phyloP scores from a whole-genome alignment of 2,888 invertebrate species.

The Tipula helvola region DNA sequence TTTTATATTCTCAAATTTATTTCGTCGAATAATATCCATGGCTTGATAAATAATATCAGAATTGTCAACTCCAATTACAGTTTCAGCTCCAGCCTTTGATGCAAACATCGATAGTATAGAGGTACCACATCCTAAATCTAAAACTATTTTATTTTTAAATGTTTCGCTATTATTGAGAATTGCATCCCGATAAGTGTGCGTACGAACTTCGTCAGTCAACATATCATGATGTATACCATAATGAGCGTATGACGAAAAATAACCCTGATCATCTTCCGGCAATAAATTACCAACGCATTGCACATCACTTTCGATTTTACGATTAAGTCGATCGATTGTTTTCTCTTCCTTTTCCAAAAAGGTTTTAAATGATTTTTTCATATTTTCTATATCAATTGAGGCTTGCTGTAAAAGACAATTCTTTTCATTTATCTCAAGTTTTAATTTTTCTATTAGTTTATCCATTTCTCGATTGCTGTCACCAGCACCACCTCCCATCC shows the following conservation, averaged over 20 bases:
- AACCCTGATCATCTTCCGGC: conserved; percentile 57
- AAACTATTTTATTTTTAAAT: conserved; percentile 63
- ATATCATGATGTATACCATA: conserved; percentile 90
- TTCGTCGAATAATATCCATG: conserved; percentile 77
- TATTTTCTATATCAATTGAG: conserved; percentile 29
- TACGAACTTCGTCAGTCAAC: conserved; percentile 78
- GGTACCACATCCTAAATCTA: conserved; percentile 97
- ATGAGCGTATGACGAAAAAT: conserved; percentile 77
- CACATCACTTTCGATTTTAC: conserved; percentile 18
- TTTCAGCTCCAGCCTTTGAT: conserved; percentile 82
- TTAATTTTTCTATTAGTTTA: background rate
- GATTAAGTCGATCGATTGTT: background rate
- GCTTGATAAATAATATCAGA: conserved; percentile 94
- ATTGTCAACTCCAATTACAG: conserved; percentile 88
- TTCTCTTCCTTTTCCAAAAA: conserved; percentile 21
- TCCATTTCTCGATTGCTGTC: background rate
- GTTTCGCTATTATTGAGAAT: conserved; percentile 58
- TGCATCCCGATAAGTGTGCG: conserved; percentile 76
- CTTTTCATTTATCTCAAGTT: conserved; percentile 37
- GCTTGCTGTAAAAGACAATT: conserved; percentile 46
- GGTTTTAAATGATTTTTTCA: conserved; percentile 25
- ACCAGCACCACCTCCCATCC: background rate
- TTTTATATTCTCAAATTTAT: conserved; percentile 47
- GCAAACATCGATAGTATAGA: conserved; percentile 97
- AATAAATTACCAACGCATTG: conserved; percentile 39